Percentiles rank a stretch among this genome's conserved stretches.
Evolutionary conservation across 1,140 invertebrate species (phyloP).

Genomic region (Tachypleus tridentatus): DNA sequence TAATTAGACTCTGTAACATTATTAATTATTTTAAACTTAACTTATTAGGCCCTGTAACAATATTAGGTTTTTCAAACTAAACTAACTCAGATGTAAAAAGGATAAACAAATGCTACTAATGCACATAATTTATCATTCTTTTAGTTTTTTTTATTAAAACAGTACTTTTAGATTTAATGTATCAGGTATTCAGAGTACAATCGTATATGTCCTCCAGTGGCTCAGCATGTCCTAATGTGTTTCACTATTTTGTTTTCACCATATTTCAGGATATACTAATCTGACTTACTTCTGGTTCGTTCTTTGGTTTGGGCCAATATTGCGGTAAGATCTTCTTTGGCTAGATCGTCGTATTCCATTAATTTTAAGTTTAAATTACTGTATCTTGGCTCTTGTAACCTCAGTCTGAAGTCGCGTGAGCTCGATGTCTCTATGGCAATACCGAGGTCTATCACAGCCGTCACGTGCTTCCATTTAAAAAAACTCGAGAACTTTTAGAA

Average conservation of each 20-base stretch:
- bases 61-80: too few relatives aligned
- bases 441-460: slow-evolving; percentile 58
- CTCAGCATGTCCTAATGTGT: too few relatives aligned
- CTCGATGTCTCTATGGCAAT: background rate
- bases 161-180: too few relatives aligned
- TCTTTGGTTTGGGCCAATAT: slow-evolving; percentile 58
- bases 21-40: too few relatives aligned
- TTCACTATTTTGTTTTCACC: slow-evolving; percentile 14
- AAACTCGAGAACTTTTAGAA: slow-evolving; percentile 42
- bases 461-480: slow-evolving; percentile 73
- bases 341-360: background rate
- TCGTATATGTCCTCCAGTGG: too few relatives aligned
- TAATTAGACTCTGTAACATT: too few relatives aligned
- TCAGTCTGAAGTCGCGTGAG: background rate
- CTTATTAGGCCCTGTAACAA: too few relatives aligned
- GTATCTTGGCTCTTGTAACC: background rate
- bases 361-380: background rate
- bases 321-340: background rate
- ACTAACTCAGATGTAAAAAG: too few relatives aligned
- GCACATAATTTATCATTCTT: too few relatives aligned
- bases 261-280: background rate
- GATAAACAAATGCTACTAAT: too few relatives aligned
- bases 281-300: slow-evolving; percentile 57
- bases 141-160: too few relatives aligned
- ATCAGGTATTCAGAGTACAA: too few relatives aligned